Percentiles rank a stretch among this genome's conserved stretches.
Conservation (phyloP, 2,888 invertebrate species). For the Athripsodes cinereus region DNA sequence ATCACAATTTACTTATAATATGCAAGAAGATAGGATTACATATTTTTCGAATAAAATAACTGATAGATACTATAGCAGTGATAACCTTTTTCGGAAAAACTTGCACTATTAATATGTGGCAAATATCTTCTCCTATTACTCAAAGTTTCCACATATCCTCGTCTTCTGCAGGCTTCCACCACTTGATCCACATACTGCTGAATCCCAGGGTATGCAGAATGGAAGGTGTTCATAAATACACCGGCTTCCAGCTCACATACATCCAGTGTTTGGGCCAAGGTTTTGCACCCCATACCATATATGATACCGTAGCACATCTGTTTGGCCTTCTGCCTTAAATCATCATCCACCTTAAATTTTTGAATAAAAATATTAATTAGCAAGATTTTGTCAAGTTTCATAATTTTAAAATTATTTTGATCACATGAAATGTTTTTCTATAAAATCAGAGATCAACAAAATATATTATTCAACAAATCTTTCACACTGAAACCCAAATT, state of each 20-base stretch:
- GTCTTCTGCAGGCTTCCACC: slow-evolving; percentile 57
- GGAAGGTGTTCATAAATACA: slow-evolving; percentile 74
- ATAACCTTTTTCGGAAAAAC: slow-evolving; percentile 55
- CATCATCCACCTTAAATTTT: slow-evolving; percentile 62
- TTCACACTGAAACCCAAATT: too few species aligned
- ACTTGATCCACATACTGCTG: slow-evolving; percentile 49
- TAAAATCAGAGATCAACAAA: too few species aligned
- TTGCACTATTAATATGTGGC: slow-evolving; percentile 62
- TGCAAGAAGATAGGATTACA: too few species aligned
- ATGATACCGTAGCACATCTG: slow-evolving; percentile 94
- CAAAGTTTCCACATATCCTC: slow-evolving; percentile 81
- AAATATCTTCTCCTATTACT: slow-evolving; percentile 72
- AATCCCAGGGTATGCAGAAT: slow-evolving; percentile 68
- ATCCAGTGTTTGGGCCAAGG: slow-evolving; percentile 72
- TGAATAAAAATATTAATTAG: too few species aligned
- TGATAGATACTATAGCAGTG: slow-evolving; percentile 19
- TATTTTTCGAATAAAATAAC: background rate
- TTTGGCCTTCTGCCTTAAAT: slow-evolving; percentile 80
- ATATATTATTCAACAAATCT: too few species aligned
- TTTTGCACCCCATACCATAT: slow-evolving; percentile 90
- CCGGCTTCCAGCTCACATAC: slow-evolving; percentile 74
- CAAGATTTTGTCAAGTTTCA: too few species aligned
- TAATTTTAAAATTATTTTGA: too few species aligned
- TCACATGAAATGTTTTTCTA: too few species aligned
- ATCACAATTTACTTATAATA: background rate